A percentile compares a stretch with the other conserved stretches of the same genome.
Evolutionary conservation across 2,888 invertebrate species (phyloP).

Genomic region (Spicauda simplicius): DNA sequence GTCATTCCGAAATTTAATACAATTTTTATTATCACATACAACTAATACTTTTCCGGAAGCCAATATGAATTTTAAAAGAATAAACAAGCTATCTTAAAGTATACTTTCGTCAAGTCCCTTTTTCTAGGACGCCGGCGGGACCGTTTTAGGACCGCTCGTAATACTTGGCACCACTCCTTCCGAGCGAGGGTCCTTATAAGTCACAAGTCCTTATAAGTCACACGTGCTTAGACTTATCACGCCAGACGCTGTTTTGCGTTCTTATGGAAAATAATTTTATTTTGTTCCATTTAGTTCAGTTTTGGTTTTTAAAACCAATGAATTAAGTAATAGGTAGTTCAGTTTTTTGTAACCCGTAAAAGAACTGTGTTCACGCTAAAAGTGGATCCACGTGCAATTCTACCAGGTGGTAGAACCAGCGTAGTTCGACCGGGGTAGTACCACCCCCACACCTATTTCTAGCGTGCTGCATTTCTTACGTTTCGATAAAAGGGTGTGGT

Average conservation of each 20-base stretch:
- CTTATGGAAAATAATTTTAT: background rate
- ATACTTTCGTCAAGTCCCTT: background rate
- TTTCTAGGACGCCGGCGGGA: constrained; percentile 20
- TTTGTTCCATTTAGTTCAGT: background rate
- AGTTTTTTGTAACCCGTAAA: too few species aligned
- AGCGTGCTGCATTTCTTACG: too few species aligned
- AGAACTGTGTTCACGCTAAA: too few species aligned
- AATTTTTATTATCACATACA: background rate
- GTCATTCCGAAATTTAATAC: too few species aligned
- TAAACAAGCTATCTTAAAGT: background rate
- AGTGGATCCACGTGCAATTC: too few species aligned
- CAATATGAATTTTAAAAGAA: background rate
- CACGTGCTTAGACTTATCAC: constrained; percentile 2
- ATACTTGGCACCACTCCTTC: background rate
- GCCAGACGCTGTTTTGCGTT: background rate
- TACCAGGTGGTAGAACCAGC: too few species aligned
- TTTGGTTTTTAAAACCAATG: too few species aligned
- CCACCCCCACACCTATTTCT: too few species aligned
- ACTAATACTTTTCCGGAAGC: background rate
- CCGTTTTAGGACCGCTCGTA: background rate
- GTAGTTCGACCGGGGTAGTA: too few species aligned
- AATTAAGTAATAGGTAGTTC: too few species aligned
- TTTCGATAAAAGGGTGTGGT: too few species aligned
- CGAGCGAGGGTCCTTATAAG: constrained; percentile 3
- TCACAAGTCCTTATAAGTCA: background rate